Evolutionary conservation across 1,140 invertebrate species (phyloP), one percentile per base, ranked within the genome.

Genomic region (Arctopsyche grandis): DNA sequence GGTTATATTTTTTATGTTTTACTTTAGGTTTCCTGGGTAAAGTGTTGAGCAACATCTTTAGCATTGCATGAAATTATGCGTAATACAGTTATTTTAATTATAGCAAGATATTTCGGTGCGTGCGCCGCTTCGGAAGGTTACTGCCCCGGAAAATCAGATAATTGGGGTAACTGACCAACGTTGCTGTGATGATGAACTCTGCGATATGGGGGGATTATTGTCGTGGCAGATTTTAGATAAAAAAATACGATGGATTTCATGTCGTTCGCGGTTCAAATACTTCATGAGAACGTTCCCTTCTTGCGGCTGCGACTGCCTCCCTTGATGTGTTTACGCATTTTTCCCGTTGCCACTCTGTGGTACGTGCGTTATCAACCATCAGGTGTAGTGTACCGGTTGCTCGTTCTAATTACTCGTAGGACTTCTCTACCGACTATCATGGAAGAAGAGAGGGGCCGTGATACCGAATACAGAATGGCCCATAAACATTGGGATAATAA

Each of bases 301-400:
- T 38, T 38, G 3, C 7, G 29, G 29, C 29, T 38, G 3, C 7
- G 29, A 1, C 7, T 38, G 29, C 29, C 29, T 38, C 29, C 29
- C 29, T 38, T 38, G 29, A 7, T 38, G 29, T 38, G 29, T 38
- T 38, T 19, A 69, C 63, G 69, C 38, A 44, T 44, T 71, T 29
- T 71, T 71, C 69, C 21, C 69, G 24, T 71, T 38, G 29, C 29
- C 29, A 10, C 29, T n/a, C n/a, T 38, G 29, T 38, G 38, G 71
- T 76, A 77, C 75, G 79, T 77, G 79, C 75, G 79, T 80, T 80
- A 73, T 80, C 79, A 22, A 19, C 9, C 70, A 80, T 80, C 79
- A 77, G 75, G 79, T 77, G 79, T 80, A 69, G 22, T 58, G 19
- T 26, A 80, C 29, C 29, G 73, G 73, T 75, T 75, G 70, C 66